phyloP scores from a whole-genome alignment of 1,140 invertebrate genomes.

The Eurosta solidaginis region DNA sequence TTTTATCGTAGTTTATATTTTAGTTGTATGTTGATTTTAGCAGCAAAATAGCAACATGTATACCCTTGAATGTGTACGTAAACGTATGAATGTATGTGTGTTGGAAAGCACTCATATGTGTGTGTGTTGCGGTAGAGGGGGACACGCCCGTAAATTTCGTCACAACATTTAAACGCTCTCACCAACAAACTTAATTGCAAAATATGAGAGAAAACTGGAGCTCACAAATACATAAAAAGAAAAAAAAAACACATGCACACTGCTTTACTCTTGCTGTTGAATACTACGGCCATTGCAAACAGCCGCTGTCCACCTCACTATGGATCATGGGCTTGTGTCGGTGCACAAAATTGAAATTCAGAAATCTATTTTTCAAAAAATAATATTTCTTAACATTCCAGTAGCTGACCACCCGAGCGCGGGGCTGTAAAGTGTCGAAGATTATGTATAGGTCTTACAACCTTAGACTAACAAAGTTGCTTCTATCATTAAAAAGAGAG shows the following conservation, averaged over 20 bases:
- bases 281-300: neutral
- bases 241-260: neutral
- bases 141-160: neutral
- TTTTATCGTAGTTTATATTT: slow-evolving; percentile 16
- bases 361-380: too few species aligned
- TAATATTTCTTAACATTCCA: too few species aligned
- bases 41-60: neutral
- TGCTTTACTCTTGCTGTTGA: neutral
- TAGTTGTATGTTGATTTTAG: neutral
- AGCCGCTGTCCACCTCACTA: too few species aligned
- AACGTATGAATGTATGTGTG: too few species aligned
- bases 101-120: neutral
- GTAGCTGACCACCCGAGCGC: too few species aligned
- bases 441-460: too few species aligned
- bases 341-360: too few species aligned
- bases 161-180: neutral
- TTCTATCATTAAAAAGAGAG: too few species aligned
- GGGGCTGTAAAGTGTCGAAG: too few species aligned
- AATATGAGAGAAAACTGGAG: neutral
- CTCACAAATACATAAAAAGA: neutral
- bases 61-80: too few species aligned
- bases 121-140: neutral
- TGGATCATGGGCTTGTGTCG: too few species aligned
- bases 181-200: neutral
- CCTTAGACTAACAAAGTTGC: too few species aligned